Base-by-base conservation (phyloP, 2,797 vertebrate species). In the Dendrocincla fuliginosa region DNA sequence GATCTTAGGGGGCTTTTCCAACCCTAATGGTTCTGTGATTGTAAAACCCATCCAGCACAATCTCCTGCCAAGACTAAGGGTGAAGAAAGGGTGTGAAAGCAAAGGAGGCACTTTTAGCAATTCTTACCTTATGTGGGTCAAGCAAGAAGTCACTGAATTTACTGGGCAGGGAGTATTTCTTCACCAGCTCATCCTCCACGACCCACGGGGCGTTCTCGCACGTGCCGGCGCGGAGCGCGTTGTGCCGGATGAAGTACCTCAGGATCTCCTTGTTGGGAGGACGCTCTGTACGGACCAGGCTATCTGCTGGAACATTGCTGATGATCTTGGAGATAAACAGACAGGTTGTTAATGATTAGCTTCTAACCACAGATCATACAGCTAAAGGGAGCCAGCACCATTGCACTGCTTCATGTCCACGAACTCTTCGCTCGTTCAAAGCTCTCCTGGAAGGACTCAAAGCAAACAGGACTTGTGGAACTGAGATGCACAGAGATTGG, bases 191-290 rank as follows among this genome's bases (percentile, higher is more conserved):
- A 67, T 99, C 99, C 97, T 99, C 99, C 44, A 99, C 99, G 11
- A 99, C 99, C 99, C 99, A 99, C 1, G 99, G 99, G 56, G 99
- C 99, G 0, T 99, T 99, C 97, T 99, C 99, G 52, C 99, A 99
- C 2, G 98, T 98, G 57, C 99, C 99, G 13, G 99, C 97, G 55
- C 99, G 98, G 42, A 99, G 97, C 0, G 99, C 98, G 2, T 99
- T 98, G 90, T 99, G 99, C 41, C 99, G 98, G 97, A 99, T 99
- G 96, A 99, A 99, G 93, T 99, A 99, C 39, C 99, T 98, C 97
- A 99, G 98, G 77, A 99, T 99, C 97, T 99, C 99, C 96, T 99
- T 99, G 97, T 99, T 99, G 56, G 99, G 99, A 69, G 99, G 99
- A 3, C 99, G 98, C 87, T 99, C 99, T 1, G 99, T 98, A 70